Base-by-base conservation (phyloP, 2,888 invertebrate genomes). In the Philopedon plagiatum region DNA sequence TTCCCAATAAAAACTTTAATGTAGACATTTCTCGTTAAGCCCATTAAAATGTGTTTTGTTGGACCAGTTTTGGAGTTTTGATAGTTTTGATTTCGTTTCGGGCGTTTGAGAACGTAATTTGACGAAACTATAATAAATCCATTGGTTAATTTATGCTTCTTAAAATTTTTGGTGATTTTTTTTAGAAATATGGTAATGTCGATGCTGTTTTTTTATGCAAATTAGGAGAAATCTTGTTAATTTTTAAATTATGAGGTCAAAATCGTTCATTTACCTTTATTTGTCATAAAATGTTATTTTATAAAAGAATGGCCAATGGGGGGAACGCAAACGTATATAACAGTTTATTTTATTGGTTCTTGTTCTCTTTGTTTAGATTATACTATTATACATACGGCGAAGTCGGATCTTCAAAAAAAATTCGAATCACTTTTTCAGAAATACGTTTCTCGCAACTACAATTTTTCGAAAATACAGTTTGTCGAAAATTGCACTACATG, bases 251-350 rank as follows among this genome's bases (percentile, higher is more conserved):
- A 60, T 39, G 67, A 67, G 67, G 67, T 67, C 67, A 60, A 37
- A 67, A 18, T 58, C 49, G 67, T 58, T 67, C 67, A 23, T 67
- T 60, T 67, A 60, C 67, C 67, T 67, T 60, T 67, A 54, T 54
- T 54, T 54, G 29, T 29, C 51, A n/a, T 29, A 32, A 54, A 54
- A 9, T 54, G 29, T 29, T 54, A 32, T 29, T 54, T 54, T 15
- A 5, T 13, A 39, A 29, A 54, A 18, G 41, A 41, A 15, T n/a
- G n/a, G n/a, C n/a, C n/a, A n/a, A n/a, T n/a, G n/a, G n/a, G n/a
- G n/a, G n/a, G n/a, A n/a, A n/a, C n/a, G n/a, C n/a, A n/a, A n/a
- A n/a, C n/a, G n/a, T n/a, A n/a, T n/a, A n/a, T n/a, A n/a, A n/a
- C n/a, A n/a, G n/a, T n/a, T n/a, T n/a, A n/a, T n/a, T n/a, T n/a